These are phyloP conservation scores for Galbula dea DNA, from an alignment of 2,113 vertebrate genomes.

Conservation along the genomic window DNA sequence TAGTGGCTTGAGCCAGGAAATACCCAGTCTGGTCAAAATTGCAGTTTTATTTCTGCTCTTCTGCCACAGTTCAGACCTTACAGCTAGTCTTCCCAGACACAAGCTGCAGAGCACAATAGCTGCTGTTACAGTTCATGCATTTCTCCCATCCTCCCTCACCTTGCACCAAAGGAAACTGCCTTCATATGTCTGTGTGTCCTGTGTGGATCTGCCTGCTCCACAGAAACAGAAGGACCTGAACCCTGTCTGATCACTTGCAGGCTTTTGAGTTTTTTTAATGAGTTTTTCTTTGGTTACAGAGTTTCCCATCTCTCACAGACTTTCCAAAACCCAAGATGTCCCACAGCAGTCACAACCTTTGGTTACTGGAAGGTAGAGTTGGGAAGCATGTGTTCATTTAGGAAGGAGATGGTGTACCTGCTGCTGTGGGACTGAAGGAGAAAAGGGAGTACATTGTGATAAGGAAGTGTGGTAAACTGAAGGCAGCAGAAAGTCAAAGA, in stretches of 20 bases:
- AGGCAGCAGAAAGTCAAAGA: background rate
- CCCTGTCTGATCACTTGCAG: background rate
- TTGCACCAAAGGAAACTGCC: background rate
- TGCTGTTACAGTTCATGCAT: conserved; percentile 6
- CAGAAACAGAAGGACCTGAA: background rate
- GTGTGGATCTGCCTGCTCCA: background rate
- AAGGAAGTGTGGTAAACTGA: background rate
- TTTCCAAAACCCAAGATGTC: background rate
- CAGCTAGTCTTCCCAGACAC: background rate
- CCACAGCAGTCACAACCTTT: background rate
- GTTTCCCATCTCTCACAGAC: background rate
- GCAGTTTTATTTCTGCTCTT: background rate
- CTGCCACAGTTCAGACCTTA: background rate
- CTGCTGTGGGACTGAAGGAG: background rate
- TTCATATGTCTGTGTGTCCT: background rate
- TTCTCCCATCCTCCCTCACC: background rate
- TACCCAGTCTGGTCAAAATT: background rate
- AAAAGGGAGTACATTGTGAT: background rate
- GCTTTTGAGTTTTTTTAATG: background rate
- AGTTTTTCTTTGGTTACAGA: background rate
- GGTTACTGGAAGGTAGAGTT: background rate
- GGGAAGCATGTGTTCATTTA: background rate
- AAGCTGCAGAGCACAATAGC: background rate
- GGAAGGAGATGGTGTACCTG: background rate
- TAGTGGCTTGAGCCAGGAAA: background rate